Conservation (phyloP, 2,113 vertebrate species). For the Etheostoma cragini region DNA sequence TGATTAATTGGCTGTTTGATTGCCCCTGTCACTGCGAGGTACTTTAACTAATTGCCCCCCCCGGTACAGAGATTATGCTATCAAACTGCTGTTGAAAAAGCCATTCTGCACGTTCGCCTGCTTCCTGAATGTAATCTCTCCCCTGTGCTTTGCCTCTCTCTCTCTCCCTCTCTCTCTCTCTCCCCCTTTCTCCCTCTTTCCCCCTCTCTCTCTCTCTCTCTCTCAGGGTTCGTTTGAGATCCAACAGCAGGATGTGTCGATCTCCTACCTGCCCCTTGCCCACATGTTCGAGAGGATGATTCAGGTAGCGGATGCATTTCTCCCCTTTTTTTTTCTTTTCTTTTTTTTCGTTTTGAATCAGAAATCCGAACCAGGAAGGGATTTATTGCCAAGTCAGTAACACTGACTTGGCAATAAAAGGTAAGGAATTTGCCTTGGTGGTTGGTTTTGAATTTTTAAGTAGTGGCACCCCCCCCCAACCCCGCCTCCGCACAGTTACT, state of each 20-base stretch:
- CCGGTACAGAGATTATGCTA: constrained; percentile 56
- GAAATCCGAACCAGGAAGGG: too few relatives aligned
- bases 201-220: not conserved
- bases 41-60: constrained; percentile 74
- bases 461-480: too few relatives aligned
- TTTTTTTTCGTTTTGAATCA: not conserved
- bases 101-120: constrained; percentile 53
- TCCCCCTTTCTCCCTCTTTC: constrained; percentile 6
- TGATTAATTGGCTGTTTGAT: constrained; percentile 81
- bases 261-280: constrained; percentile 87
- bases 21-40: constrained; percentile 69
- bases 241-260: constrained; percentile 84
- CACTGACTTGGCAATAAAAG: too few relatives aligned
- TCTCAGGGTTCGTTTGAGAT: constrained; percentile 84
- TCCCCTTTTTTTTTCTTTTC: not conserved
- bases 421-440: too few relatives aligned
- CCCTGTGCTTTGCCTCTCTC: constrained; percentile 48
- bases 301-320: constrained; percentile 71
- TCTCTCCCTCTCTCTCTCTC: too few relatives aligned
- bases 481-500: too few relatives aligned
- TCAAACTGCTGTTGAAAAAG: constrained; percentile 60
- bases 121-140: constrained; percentile 63
- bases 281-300: constrained; percentile 89
- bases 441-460: too few relatives aligned
- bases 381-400: too few relatives aligned